Percentiles rank a stretch among this genome's conserved stretches.
These are phyloP conservation scores for Mormyrus iriodes DNA, from an alignment of 2,113 vertebrate genomes.

Conservation along the genomic window DNA sequence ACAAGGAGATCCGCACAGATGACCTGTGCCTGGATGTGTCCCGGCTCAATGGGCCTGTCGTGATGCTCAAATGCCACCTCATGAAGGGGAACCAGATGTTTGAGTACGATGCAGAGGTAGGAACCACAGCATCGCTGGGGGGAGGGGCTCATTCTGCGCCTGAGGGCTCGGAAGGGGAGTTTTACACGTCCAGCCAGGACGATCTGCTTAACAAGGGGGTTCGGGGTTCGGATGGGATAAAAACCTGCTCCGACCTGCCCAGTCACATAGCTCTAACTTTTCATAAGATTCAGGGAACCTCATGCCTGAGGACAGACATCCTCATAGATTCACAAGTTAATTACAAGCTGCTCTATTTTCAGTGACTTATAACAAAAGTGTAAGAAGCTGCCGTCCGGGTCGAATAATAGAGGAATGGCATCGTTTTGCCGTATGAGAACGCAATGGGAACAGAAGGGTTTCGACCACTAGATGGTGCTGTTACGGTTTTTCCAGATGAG, in stretches of 20 bases:
- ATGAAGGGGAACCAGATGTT: slow-evolving; percentile 98
- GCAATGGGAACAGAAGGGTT: background rate
- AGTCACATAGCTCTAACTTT: background rate
- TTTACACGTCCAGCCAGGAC: background rate
- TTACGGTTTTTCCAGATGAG: background rate
- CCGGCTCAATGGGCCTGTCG: slow-evolving; percentile 84
- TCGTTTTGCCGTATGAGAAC: background rate
- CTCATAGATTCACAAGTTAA: background rate
- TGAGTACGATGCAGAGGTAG: slow-evolving; percentile 95
- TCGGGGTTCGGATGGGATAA: background rate
- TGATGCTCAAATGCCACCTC: slow-evolving; percentile 97
- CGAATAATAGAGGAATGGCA: background rate
- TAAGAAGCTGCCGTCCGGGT: background rate
- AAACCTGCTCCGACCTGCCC: background rate
- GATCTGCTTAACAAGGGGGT: background rate
- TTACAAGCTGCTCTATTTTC: background rate
- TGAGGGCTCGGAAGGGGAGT: background rate
- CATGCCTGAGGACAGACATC: background rate
- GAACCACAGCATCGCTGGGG: background rate
- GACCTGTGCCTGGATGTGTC: slow-evolving; percentile 95
- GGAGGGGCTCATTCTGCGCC: too few relatives aligned
- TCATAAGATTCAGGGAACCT: background rate
- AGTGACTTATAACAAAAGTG: background rate
- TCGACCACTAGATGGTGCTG: slow-evolving; percentile 57
- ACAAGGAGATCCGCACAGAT: slow-evolving; percentile 95